phyloP scores from a whole-genome alignment of 2,888 invertebrate species.

The Scaptomyza parva region DNA sequence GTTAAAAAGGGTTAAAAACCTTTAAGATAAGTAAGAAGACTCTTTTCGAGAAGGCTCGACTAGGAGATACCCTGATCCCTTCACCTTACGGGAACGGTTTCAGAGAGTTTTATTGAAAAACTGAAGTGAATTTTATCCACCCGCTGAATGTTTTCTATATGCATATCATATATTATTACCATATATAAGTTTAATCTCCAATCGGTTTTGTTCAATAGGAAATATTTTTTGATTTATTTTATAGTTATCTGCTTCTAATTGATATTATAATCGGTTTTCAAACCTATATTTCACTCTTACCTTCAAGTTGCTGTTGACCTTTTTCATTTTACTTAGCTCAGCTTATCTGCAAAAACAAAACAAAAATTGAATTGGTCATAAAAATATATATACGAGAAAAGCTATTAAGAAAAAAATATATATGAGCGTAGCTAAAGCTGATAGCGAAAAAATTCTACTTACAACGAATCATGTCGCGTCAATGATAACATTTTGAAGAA shows the following conservation, averaged over 20 bases:
- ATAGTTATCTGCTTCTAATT: background rate
- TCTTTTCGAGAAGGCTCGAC: too few relatives aligned
- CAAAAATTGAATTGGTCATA: conserved; percentile 57
- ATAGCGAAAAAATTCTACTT: conserved; percentile 30
- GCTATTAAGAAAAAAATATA: conserved; percentile 31
- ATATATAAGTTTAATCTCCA: too few relatives aligned
- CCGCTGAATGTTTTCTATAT: too few relatives aligned
- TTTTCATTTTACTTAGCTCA: conserved; percentile 2
- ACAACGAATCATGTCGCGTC: conserved; percentile 27
- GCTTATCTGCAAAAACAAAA: conserved; percentile 31
- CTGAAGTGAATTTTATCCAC: too few relatives aligned
- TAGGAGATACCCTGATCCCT: too few relatives aligned
- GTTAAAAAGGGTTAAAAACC: too few relatives aligned
- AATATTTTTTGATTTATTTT: background rate
- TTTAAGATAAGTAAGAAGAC: too few relatives aligned
- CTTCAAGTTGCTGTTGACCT: conserved; percentile 28
- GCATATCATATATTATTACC: too few relatives aligned
- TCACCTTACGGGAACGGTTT: too few relatives aligned
- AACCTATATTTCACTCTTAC: conserved; percentile 1
- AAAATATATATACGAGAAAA: conserved; percentile 40
- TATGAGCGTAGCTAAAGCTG: conserved; percentile 19
- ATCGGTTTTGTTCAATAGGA: too few relatives aligned
- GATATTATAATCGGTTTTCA: conserved; percentile 3
- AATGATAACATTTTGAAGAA: conserved; percentile 31
- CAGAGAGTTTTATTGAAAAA: too few relatives aligned